Conservation (phyloP, 2,113 vertebrate genomes). For the Ramphastos sulfuratus region DNA sequence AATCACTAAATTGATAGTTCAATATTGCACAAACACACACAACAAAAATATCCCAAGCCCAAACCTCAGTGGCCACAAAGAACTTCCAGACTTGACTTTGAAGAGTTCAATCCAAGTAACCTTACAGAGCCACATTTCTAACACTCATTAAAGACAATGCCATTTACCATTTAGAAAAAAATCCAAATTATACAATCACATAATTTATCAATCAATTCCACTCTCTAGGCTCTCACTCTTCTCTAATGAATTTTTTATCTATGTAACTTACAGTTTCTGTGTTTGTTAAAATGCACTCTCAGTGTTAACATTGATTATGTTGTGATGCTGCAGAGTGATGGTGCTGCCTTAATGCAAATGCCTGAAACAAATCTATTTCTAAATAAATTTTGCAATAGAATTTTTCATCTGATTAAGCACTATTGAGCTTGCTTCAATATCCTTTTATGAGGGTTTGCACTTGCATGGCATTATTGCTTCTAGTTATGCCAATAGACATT, state of each 20-base stretch:
- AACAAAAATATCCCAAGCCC: accelerated
- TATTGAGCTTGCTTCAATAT: not conserved
- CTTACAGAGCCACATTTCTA: not conserved
- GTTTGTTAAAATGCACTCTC: not conserved
- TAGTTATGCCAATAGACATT: not conserved
- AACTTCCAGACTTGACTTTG: not conserved
- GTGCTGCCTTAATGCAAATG: not conserved
- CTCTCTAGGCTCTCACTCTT: not conserved
- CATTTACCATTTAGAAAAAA: not conserved
- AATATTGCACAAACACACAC: not conserved
- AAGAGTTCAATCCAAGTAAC: not conserved
- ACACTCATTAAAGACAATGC: not conserved
- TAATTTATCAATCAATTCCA: not conserved
- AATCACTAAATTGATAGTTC: not conserved
- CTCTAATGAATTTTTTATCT: not conserved
- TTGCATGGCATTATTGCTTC: not conserved
- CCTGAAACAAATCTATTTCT: not conserved
- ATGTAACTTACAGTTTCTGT: not conserved
- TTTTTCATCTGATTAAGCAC: not conserved
- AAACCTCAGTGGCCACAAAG: not conserved
- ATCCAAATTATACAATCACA: not conserved
- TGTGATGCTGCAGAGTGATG: not conserved
- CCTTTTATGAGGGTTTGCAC: not conserved
- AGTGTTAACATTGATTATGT: not conserved
- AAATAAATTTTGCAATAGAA: not conserved